Conservation (phyloP, 2,888 invertebrate species). For the Acleris holmiana region DNA sequence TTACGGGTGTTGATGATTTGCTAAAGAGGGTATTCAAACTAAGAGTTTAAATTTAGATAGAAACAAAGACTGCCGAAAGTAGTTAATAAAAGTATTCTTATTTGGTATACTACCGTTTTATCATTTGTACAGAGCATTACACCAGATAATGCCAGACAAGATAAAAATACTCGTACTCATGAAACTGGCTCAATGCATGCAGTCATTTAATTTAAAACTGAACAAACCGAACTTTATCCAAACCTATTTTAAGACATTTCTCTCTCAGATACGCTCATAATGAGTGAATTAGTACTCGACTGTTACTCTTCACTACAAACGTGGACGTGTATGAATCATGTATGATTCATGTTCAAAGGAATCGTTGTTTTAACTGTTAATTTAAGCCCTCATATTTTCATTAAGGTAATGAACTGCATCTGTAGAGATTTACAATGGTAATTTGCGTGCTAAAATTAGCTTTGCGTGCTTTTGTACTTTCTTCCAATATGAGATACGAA, state of each 20-base stretch:
- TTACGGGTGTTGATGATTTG: too few species aligned
- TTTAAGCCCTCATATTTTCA: slow-evolving; percentile 8
- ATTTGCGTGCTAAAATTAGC: not conserved
- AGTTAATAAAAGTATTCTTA: too few species aligned
- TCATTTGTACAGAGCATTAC: too few species aligned
- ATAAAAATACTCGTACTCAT: too few species aligned
- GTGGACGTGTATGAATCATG: slow-evolving; percentile 9
- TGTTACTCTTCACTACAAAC: slow-evolving; percentile 14
- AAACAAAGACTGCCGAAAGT: too few species aligned
- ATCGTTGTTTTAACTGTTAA: slow-evolving; percentile 52
- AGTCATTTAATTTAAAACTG: too few species aligned
- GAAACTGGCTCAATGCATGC: too few species aligned
- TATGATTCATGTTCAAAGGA: slow-evolving; percentile 60
- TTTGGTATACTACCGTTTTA: too few species aligned
- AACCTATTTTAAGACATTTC: not conserved
- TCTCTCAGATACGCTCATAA: not conserved
- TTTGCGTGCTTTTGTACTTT: not conserved
- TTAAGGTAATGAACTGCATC: slow-evolving; percentile 10
- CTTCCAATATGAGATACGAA: too few species aligned
- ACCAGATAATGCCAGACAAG: too few species aligned
- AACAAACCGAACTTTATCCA: not conserved
- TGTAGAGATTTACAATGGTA: slow-evolving; percentile 8
- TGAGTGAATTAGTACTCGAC: not conserved
- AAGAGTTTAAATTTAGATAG: too few species aligned
- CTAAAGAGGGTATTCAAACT: too few species aligned